Evolutionary conservation across 2,113 vertebrate genomes (phyloP).

Genomic region (Xenopus laevis): DNA sequence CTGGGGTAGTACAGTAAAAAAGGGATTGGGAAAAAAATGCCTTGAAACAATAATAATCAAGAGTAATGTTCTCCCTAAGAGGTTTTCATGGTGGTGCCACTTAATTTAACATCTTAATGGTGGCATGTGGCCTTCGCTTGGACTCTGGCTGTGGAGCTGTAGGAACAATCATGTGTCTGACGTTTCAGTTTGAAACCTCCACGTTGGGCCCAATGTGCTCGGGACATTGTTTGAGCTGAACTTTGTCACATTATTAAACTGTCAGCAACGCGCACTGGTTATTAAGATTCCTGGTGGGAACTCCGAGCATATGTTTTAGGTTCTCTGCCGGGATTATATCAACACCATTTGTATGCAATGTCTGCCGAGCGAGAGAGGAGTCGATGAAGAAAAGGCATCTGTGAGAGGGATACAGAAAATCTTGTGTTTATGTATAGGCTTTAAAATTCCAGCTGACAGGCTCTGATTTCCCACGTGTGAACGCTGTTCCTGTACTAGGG

Average conservation of each 20-base stretch:
- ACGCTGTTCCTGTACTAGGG: background rate
- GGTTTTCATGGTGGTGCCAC: slow-evolving; percentile 68
- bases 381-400: slow-evolving; percentile 26
- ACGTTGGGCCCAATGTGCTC: slow-evolving; percentile 66
- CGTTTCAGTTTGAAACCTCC: slow-evolving; percentile 62
- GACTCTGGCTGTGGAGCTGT: slow-evolving; percentile 63
- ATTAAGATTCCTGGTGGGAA: slow-evolving; percentile 79
- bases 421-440: slow-evolving; percentile 32
- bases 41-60: slow-evolving; percentile 75
- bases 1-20: slow-evolving; percentile 62
- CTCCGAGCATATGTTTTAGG: slow-evolving; percentile 67
- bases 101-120: slow-evolving; percentile 78
- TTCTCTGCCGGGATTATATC: slow-evolving; percentile 72
- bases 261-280: slow-evolving; percentile 69
- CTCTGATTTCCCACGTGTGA: slow-evolving; percentile 29
- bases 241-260: slow-evolving; percentile 83
- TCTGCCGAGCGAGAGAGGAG: slow-evolving; percentile 17
- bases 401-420: slow-evolving; percentile 29
- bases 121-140: slow-evolving; percentile 71
- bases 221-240: slow-evolving; percentile 71
- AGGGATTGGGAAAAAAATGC: slow-evolving; percentile 65
- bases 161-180: slow-evolving; percentile 70
- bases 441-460: slow-evolving; percentile 28
- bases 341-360: slow-evolving; percentile 61
- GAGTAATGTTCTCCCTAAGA: slow-evolving; percentile 70